Percentiles rank a stretch among this genome's conserved stretches.
phyloP scores from a whole-genome alignment of 2,797 vertebrate genomes.

The Pseudochirops corinnae region DNA sequence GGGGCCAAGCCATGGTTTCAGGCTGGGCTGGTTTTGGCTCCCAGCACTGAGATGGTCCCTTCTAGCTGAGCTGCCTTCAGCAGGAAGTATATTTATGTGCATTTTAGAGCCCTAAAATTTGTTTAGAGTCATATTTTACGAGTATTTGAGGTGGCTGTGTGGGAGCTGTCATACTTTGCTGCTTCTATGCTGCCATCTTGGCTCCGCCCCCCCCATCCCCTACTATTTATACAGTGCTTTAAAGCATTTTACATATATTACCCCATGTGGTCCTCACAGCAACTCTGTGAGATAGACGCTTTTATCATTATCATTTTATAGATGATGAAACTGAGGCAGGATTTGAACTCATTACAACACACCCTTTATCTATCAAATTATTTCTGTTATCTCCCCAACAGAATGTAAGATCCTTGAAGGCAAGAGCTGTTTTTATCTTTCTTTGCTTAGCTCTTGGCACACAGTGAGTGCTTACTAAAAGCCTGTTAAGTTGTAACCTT shows the following conservation, averaged over 20 bases:
- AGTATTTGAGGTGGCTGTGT: no score
- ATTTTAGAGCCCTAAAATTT: no score
- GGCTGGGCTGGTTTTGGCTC: no score
- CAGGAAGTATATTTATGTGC: no score
- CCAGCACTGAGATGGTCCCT: no score
- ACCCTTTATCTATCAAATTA: background rate
- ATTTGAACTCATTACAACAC: background rate
- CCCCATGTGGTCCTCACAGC: background rate
- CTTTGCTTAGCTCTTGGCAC: background rate
- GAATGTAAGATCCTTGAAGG: background rate
- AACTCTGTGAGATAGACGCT: background rate
- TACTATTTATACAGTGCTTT: no score
- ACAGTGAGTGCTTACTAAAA: background rate
- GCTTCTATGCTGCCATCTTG: no score
- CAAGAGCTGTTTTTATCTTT: background rate
- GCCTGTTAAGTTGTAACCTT: background rate
- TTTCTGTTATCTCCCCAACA: background rate
- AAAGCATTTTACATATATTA: background rate
- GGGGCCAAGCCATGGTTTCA: no score
- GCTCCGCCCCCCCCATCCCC: no score
- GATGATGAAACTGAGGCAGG: background rate
- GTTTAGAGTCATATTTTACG: no score
- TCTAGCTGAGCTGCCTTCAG: no score
- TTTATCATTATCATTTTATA: background rate
- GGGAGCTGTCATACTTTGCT: no score